These are phyloP conservation scores for Carposina sasakii DNA, from an alignment of 1,140 invertebrate species.

Conservation along the genomic window DNA sequence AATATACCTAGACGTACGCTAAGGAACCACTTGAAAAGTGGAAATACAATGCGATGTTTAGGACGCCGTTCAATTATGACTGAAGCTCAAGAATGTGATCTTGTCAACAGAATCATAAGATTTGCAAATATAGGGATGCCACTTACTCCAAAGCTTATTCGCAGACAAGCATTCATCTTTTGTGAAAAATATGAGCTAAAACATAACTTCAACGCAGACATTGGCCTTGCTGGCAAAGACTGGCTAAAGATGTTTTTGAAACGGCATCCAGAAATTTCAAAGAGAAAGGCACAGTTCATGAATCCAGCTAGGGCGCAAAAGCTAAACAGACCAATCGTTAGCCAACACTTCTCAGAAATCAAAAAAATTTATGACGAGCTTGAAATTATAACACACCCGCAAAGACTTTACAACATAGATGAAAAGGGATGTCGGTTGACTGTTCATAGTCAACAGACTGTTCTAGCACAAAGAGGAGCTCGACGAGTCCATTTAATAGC, in stretches of 20 bases:
- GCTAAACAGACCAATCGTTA: conserved; percentile 42
- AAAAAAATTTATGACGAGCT: conserved; percentile 29
- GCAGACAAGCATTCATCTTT: conserved; percentile 22
- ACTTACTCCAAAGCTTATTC: conserved; percentile 24
- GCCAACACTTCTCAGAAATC: conserved; percentile 37
- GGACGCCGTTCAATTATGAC: conserved; percentile 13
- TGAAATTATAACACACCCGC: conserved; percentile 35
- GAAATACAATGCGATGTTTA: neutral
- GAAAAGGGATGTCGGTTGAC: conserved; percentile 56
- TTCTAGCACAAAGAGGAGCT: conserved; percentile 45
- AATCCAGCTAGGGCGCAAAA: conserved; percentile 53
- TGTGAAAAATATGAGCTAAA: conserved; percentile 25
- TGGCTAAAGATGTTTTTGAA: conserved; percentile 33
- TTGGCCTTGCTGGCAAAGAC: conserved; percentile 24
- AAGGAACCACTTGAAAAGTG: conserved; percentile 15
- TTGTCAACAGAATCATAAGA: conserved; percentile 22
- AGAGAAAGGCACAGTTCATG: conserved; percentile 41
- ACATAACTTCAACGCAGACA: conserved; percentile 29
- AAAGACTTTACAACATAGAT: conserved; percentile 58
- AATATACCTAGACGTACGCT: conserved; percentile 16
- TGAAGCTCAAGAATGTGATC: conserved; percentile 19
- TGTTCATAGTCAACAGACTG: conserved; percentile 41
- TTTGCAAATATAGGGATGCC: conserved; percentile 24
- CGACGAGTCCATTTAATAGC: conserved; percentile 46
- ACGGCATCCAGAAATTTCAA: conserved; percentile 26